Conservation (phyloP, 2,888 invertebrate species). For the Polyommatus icarus region DNA sequence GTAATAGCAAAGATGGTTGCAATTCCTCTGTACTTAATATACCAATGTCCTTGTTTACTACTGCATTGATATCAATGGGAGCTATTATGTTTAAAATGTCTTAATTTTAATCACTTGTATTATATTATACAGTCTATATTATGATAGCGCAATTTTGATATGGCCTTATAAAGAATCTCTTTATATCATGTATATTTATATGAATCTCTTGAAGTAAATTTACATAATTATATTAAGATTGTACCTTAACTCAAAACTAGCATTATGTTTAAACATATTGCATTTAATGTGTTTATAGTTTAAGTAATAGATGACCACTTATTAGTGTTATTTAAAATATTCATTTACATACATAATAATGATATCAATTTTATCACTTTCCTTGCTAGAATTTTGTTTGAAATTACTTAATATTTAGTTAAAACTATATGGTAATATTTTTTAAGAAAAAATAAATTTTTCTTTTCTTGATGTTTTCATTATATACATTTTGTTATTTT, state of each 20-base stretch:
- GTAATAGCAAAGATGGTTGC: conserved; percentile 95
- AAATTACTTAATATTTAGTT: too few relatives aligned
- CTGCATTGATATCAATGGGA: conserved; percentile 25
- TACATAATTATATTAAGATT: background rate
- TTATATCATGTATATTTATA: background rate
- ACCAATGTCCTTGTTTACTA: conserved; percentile 44
- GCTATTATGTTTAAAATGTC: conserved; percentile 15
- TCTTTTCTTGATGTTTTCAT: too few relatives aligned
- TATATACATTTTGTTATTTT: too few relatives aligned
- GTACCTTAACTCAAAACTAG: background rate
- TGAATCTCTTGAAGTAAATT: background rate
- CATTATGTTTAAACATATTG: background rate
- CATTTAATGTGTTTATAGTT: background rate
- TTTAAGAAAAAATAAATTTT: too few relatives aligned
- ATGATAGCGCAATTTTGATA: background rate
- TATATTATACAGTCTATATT: background rate
- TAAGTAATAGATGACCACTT: too few relatives aligned
- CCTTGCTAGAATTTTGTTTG: too few relatives aligned
- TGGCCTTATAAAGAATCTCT: background rate
- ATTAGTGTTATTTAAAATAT: too few relatives aligned
- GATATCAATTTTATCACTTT: too few relatives aligned
- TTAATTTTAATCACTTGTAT: conserved; percentile 1
- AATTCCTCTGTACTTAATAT: conserved; percentile 81
- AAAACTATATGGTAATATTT: too few relatives aligned
- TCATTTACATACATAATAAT: too few relatives aligned